Evolutionary conservation across 2,113 vertebrate genomes (phyloP).

Genomic region (Stegostoma tigrinum): DNA sequence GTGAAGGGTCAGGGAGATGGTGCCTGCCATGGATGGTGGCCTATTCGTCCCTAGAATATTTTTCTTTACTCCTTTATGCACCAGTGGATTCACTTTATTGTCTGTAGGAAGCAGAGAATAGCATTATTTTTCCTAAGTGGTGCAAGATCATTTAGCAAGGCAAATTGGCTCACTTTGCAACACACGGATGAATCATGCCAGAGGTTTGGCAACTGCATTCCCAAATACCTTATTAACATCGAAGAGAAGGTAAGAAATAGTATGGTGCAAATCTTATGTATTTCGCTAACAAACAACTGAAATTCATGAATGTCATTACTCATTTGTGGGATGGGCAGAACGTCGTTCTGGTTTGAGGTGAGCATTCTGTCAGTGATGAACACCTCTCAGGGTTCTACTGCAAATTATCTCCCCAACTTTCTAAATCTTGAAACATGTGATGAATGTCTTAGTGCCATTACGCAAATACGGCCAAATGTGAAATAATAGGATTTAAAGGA

Average conservation of each 20-base stretch:
- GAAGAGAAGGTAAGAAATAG: not conserved
- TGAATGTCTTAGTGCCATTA: too few species aligned
- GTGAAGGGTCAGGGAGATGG: too few species aligned
- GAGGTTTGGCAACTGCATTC: not conserved
- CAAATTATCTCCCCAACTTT: not conserved
- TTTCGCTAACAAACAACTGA: not conserved
- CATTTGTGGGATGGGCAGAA: too few species aligned
- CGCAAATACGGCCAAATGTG: not conserved
- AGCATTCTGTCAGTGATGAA: too few species aligned
- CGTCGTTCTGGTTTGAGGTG: too few species aligned
- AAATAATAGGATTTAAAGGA: not conserved
- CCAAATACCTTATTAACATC: not conserved
- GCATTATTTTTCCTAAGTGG: not conserved
- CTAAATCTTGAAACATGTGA: not conserved
- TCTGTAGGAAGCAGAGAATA: not conserved
- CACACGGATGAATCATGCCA: not conserved
- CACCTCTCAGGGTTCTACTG: too few species aligned
- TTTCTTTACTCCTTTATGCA: not conserved
- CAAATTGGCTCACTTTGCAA: not conserved
- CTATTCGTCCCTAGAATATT: not conserved
- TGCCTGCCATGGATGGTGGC: too few species aligned
- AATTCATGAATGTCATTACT: too few species aligned
- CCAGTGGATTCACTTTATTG: not conserved
- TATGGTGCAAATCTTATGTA: not conserved
- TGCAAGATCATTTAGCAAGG: not conserved